A percentile compares a stretch with the other conserved stretches of the same genome.
phyloP scores from a whole-genome alignment of 1,140 invertebrate species.

The Leptoteleia sp. region DNA sequence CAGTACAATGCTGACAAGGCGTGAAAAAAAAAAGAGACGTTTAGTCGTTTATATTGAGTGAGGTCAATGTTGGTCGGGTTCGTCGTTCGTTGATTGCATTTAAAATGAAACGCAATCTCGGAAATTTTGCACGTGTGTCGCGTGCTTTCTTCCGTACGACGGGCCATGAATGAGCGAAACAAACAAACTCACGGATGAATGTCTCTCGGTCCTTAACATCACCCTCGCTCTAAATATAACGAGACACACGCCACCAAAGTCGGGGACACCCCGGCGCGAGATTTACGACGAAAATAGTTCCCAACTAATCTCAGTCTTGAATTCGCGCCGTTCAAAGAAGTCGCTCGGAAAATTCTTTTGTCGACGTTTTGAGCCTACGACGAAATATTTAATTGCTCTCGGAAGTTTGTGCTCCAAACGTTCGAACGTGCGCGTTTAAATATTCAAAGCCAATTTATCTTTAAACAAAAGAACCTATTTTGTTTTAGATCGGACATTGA shows the following conservation, averaged over 20 bases:
- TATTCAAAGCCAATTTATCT: not conserved
- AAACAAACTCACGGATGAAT: constrained; percentile 62
- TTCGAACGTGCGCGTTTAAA: no score
- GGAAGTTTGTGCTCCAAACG: not conserved
- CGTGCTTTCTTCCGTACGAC: constrained; percentile 66
- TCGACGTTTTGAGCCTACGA: constrained; percentile 17
- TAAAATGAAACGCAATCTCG: constrained; percentile 56
- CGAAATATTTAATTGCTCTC: constrained; percentile 32
- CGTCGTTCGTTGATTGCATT: constrained; percentile 54
- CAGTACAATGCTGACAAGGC: constrained; percentile 2
- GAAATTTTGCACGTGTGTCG: constrained; percentile 56
- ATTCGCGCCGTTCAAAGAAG: constrained; percentile 39
- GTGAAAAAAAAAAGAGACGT: constrained; percentile 2
- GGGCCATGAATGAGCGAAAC: constrained; percentile 66
- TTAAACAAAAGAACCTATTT: not conserved
- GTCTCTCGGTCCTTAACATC: constrained; percentile 50
- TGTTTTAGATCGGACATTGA: no score
- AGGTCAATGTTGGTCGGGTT: constrained; percentile 49
- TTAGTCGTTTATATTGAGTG: constrained; percentile 21
- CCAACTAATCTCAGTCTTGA: constrained; percentile 42
- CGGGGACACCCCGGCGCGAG: constrained; percentile 60
- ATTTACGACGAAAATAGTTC: constrained; percentile 67
- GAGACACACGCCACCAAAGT: constrained; percentile 51
- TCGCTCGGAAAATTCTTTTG: constrained; percentile 50
- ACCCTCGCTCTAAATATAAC: constrained; percentile 71